Percentiles rank a stretch among this genome's conserved stretches.
These are phyloP conservation scores for Toxotes jaculatrix DNA, from an alignment of 2,113 vertebrate genomes.

Conservation along the genomic window DNA sequence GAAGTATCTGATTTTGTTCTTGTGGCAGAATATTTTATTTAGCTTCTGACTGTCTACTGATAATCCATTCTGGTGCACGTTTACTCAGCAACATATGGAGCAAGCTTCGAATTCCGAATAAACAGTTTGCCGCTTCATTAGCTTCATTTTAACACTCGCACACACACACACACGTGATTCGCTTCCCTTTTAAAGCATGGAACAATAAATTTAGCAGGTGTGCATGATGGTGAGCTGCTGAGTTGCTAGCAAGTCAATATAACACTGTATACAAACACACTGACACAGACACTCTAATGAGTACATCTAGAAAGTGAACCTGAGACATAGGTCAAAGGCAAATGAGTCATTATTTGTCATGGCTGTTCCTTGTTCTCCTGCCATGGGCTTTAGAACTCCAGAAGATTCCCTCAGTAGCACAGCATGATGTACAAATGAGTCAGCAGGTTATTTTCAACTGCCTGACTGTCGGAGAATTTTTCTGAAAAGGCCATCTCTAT, in stretches of 20 bases:
- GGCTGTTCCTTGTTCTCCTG: constrained; percentile 40
- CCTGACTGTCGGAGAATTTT: constrained; percentile 13
- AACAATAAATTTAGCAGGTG: neutral
- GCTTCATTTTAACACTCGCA: neutral
- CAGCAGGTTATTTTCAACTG: constrained; percentile 61
- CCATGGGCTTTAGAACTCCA: constrained; percentile 15
- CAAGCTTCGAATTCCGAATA: too few species aligned
- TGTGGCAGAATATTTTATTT: neutral
- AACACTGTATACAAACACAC: constrained; percentile 33
- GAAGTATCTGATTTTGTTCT: neutral
- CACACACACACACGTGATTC: neutral
- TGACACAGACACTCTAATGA: constrained; percentile 25
- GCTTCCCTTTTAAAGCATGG: neutral
- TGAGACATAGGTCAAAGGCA: constrained; percentile 38
- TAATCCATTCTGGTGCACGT: neutral
- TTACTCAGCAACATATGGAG: neutral
- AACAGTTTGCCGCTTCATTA: neutral
- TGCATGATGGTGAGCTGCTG: neutral
- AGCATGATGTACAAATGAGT: constrained; percentile 52
- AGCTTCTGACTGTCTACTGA: neutral
- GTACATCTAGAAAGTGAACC: constrained; percentile 36
- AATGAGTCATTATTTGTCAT: constrained; percentile 41
- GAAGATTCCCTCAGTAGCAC: constrained; percentile 16
- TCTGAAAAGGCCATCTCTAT: constrained; percentile 37
- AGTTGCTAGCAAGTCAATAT: constrained; percentile 41